Evolutionary conservation across 2,888 invertebrate genomes (phyloP).

Genomic region (Bombyx huttoni): DNA sequence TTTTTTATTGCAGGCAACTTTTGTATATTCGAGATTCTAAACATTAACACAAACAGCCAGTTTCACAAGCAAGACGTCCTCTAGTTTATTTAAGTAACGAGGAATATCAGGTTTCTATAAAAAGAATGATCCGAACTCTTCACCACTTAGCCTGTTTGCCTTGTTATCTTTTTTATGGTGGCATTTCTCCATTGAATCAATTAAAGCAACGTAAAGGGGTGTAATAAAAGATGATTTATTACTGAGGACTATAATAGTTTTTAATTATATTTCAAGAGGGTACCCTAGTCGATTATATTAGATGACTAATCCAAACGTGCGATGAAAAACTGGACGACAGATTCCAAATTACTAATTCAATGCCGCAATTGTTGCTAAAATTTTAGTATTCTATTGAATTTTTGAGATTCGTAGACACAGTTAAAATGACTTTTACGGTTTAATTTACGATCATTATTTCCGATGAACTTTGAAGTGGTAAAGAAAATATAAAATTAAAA

Average conservation of each 20-base stretch:
- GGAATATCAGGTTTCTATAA: neutral
- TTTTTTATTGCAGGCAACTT: too few relatives aligned
- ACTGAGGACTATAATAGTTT: conserved; percentile 44
- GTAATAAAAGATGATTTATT: conserved; percentile 58
- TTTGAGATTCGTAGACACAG: too few relatives aligned
- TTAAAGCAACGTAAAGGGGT: conserved; percentile 47
- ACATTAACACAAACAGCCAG: neutral
- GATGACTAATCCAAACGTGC: neutral
- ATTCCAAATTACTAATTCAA: neutral
- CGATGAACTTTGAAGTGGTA: too few relatives aligned
- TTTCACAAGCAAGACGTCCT: neutral
- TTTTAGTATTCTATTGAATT: too few relatives aligned
- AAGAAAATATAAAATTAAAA: too few relatives aligned
- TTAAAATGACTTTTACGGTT: too few relatives aligned
- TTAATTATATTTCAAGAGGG: conserved; percentile 55
- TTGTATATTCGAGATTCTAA: neutral
- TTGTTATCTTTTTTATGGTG: conserved; percentile 51
- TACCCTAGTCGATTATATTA: conserved; percentile 2
- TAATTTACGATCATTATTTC: too few relatives aligned
- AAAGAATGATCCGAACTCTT: neutral
- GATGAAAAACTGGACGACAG: neutral
- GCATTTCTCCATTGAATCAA: conserved; percentile 50
- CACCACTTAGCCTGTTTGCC: conserved; percentile 7
- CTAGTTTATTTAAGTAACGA: neutral
- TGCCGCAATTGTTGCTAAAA: neutral